Evolutionary conservation across 2,888 invertebrate genomes (phyloP).

Genomic region (Fabriciana adippe): DNA sequence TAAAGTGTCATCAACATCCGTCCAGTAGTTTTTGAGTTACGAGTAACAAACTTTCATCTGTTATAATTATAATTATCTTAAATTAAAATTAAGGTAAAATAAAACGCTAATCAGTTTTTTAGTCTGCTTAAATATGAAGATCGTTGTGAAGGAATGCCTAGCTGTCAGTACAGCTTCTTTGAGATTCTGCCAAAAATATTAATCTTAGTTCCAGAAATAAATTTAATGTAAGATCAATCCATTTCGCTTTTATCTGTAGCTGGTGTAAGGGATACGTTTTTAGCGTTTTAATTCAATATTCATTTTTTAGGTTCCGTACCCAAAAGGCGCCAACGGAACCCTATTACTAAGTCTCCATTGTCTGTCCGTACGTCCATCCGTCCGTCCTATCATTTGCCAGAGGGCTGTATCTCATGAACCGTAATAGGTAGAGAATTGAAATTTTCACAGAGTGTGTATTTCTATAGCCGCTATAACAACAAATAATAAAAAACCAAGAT

Average conservation of each 20-base stretch:
- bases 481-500: no score
- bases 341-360: no score
- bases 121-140: slow-evolving; percentile 20
- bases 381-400: no score
- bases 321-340: no score
- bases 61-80: background rate
- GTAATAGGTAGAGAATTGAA: no score
- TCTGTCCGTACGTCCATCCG: no score
- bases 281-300: background rate
- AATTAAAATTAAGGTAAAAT: background rate
- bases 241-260: slow-evolving; percentile 48
- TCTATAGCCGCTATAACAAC: no score
- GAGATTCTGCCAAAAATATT: slow-evolving; percentile 78
- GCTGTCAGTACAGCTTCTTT: slow-evolving; percentile 51
- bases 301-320: background rate
- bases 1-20: no score
- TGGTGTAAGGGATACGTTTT: slow-evolving; percentile 43
- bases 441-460: no score
- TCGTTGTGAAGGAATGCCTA: slow-evolving; percentile 13
- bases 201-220: slow-evolving; percentile 72
- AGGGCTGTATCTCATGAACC: no score
- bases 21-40: no score
- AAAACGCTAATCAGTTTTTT: background rate
- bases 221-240: slow-evolving; percentile 74
- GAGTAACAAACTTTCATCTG: no score